Conservation (phyloP, 2,888 invertebrate genomes). For the Drosophila limbata region DNA sequence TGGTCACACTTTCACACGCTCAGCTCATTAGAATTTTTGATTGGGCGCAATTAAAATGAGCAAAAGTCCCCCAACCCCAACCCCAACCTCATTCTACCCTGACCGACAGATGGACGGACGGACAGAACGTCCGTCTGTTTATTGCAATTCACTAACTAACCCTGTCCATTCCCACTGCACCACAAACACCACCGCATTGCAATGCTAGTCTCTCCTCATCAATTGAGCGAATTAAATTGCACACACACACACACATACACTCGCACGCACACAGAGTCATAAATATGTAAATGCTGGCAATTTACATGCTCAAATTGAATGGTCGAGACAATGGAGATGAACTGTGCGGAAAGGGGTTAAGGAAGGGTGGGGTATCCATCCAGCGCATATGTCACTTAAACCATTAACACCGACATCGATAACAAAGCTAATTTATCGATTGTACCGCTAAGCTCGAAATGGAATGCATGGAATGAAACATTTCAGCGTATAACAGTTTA, state of each 20-base stretch:
- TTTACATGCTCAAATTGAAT: slow-evolving; percentile 66
- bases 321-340: slow-evolving; percentile 67
- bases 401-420: slow-evolving; percentile 30
- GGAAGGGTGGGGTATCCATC: too few relatives aligned
- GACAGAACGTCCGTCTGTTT: not conserved
- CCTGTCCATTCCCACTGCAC: slow-evolving; percentile 33
- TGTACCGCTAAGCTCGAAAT: not conserved
- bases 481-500: not conserved
- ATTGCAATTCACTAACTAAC: slow-evolving; percentile 30
- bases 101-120: not conserved
- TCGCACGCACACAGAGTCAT: slow-evolving; percentile 28
- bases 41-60: slow-evolving; percentile 69
- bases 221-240: slow-evolving; percentile 82
- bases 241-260: slow-evolving; percentile 17
- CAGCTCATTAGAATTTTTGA: slow-evolving; percentile 71
- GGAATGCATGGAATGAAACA: not conserved
- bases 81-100: slow-evolving; percentile 9
- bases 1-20: slow-evolving; percentile 75
- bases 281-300: slow-evolving; percentile 57
- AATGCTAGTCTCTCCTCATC: slow-evolving; percentile 75
- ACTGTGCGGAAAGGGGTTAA: slow-evolving; percentile 2
- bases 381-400: slow-evolving; percentile 29
- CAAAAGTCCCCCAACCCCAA: not conserved
- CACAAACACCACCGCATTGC: slow-evolving; percentile 39
- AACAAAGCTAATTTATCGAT: slow-evolving; percentile 8